Conservation (phyloP, 2,113 vertebrate species). For the Eretmochelys imbricata region DNA sequence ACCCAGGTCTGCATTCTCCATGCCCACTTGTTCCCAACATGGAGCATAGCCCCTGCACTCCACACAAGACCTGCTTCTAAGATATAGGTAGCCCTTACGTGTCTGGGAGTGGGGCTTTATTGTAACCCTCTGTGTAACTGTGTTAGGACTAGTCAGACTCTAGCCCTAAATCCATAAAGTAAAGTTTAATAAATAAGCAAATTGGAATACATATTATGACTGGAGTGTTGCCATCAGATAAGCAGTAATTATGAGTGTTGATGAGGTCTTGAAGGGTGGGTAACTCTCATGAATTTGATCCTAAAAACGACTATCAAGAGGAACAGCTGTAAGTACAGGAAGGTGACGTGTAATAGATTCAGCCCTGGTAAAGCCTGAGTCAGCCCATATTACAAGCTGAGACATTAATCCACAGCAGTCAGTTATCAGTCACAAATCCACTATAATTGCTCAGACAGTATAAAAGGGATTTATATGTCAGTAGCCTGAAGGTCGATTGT, state of each 20-base stretch:
- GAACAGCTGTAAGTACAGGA: neutral
- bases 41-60: neutral
- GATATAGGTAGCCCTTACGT: neutral
- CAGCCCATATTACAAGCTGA: neutral
- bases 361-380: neutral
- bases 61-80: neutral
- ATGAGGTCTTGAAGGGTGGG: neutral
- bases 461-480: constrained; percentile 7
- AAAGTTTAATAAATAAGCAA: neutral
- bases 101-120: neutral
- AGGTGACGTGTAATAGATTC: neutral
- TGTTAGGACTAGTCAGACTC: neutral
- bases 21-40: neutral
- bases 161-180: neutral
- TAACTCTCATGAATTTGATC: neutral
- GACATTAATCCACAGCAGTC: neutral
- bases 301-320: neutral
- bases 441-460: constrained; percentile 14
- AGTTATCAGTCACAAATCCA: constrained; percentile 23
- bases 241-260: neutral
- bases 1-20: neutral
- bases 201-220: neutral
- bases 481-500: neutral
- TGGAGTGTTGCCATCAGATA: neutral
- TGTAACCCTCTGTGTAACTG: neutral